phyloP scores from a whole-genome alignment of 2,888 invertebrate genomes.

The Sipha maydis region DNA sequence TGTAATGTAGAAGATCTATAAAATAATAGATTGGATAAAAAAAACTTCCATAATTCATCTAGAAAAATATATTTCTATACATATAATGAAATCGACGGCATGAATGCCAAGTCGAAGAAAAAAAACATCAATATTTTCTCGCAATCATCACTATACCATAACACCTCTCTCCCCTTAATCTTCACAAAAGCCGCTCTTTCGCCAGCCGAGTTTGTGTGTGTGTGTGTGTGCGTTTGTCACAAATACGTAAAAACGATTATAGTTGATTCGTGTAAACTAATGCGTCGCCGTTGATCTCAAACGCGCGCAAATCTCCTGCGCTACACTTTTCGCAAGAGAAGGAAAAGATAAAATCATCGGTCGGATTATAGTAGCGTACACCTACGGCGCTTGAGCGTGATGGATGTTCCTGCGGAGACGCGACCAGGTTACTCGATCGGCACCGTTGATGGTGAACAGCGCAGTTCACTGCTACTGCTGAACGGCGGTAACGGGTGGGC shows the following conservation, averaged over 20 bases:
- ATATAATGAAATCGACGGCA: too few species aligned
- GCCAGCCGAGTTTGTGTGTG: too few species aligned
- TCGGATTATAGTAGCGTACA: neutral
- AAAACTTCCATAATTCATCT: too few species aligned
- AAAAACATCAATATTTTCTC: too few species aligned
- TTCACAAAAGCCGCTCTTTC: too few species aligned
- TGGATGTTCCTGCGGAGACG: conserved; percentile 15
- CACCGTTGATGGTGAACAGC: neutral
- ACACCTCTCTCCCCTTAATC: too few species aligned
- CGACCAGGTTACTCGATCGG: conserved; percentile 21
- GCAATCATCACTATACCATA: too few species aligned
- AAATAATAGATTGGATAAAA: too few species aligned
- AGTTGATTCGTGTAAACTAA: neutral
- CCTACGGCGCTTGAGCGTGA: neutral
- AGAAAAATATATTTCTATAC: too few species aligned
- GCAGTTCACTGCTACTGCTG: neutral
- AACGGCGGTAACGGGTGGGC: neutral
- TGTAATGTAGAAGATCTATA: too few species aligned
- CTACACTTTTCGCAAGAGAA: neutral
- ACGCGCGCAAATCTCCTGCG: neutral
- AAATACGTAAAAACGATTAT: neutral
- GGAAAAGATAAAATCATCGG: conserved; percentile 19
- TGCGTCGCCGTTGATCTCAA: conserved; percentile 16
- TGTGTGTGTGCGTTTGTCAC: neutral
- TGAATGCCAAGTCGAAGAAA: too few species aligned